Percentiles rank a stretch among this genome's conserved stretches.
Conservation (phyloP, 2,113 vertebrate species). For the Pelvicachromis taeniatus region DNA sequence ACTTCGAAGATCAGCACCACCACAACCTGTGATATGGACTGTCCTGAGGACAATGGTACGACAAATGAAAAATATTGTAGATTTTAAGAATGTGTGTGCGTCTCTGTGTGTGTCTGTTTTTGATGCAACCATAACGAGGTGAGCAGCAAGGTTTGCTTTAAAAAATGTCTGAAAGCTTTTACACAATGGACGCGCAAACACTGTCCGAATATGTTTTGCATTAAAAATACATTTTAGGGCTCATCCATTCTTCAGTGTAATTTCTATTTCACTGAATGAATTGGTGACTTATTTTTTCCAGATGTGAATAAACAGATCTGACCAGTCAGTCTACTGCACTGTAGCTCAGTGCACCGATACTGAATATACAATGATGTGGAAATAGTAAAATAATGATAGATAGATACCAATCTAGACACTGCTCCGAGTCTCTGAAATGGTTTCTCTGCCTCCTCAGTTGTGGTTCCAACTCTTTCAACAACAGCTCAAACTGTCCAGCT, state of each 20-base stretch:
- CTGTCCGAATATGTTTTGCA: background rate
- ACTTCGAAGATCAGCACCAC: constrained; percentile 47
- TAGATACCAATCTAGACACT: background rate
- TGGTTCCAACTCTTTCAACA: background rate
- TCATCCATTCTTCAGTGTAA: too few species aligned
- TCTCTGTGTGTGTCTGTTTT: background rate
- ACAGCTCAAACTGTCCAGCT: background rate
- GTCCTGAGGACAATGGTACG: constrained; percentile 82
- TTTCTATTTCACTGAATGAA: background rate
- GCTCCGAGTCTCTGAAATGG: background rate
- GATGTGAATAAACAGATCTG: background rate
- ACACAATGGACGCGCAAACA: background rate
- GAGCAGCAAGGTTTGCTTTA: background rate
- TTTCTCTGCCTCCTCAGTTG: background rate
- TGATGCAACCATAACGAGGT: background rate
- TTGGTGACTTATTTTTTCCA: background rate
- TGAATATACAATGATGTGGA: background rate
- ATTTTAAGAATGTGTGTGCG: background rate
- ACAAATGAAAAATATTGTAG: background rate
- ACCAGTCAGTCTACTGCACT: background rate
- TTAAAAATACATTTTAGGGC: too few species aligned
- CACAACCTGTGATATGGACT: constrained; percentile 70
- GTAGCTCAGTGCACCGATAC: background rate
- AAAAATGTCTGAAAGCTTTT: too few species aligned
- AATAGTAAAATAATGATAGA: background rate